phyloP scores from a whole-genome alignment of 2,888 invertebrate species.

The Argyresthia albistria region DNA sequence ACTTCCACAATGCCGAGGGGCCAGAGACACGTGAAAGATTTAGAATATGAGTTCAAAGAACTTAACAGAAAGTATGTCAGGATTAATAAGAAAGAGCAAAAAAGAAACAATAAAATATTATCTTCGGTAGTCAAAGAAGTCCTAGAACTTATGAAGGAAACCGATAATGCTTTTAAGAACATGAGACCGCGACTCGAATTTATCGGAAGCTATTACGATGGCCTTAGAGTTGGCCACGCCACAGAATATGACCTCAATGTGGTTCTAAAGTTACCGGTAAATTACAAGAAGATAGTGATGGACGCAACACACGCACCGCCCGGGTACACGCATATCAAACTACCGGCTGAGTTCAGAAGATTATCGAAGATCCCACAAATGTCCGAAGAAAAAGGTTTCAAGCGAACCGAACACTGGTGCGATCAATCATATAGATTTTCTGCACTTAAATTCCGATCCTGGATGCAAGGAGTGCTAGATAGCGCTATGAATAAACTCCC shows the following conservation, averaged over 20 bases:
- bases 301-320: slow-evolving; percentile 20
- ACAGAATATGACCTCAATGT: slow-evolving; percentile 45
- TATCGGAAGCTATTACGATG: slow-evolving; percentile 44
- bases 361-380: slow-evolving; percentile 23
- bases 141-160: slow-evolving; percentile 27
- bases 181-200: slow-evolving; percentile 40
- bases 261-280: slow-evolving; percentile 30
- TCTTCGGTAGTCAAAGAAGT: slow-evolving; percentile 28
- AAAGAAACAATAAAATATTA: slow-evolving; percentile 30
- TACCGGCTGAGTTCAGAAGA: slow-evolving; percentile 44
- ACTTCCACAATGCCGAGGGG: no score
- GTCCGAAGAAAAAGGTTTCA: slow-evolving; percentile 30
- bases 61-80: slow-evolving; percentile 29
- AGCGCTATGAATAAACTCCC: slow-evolving; percentile 28
- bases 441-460: slow-evolving; percentile 28
- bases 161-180: slow-evolving; percentile 28
- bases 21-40: not conserved
- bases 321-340: slow-evolving; percentile 30
- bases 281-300: slow-evolving; percentile 32
- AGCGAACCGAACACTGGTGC: slow-evolving; percentile 36
- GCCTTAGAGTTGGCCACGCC: slow-evolving; percentile 38
- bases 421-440: slow-evolving; percentile 26
- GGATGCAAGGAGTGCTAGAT: slow-evolving; percentile 44
- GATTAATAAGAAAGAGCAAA: slow-evolving; percentile 29
- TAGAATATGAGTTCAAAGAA: slow-evolving; percentile 30